A percentile compares a stretch with the other conserved stretches of the same genome.
These are phyloP conservation scores for Leucophenga maculata DNA, from an alignment of 2,888 invertebrate genomes.

Conservation along the genomic window DNA sequence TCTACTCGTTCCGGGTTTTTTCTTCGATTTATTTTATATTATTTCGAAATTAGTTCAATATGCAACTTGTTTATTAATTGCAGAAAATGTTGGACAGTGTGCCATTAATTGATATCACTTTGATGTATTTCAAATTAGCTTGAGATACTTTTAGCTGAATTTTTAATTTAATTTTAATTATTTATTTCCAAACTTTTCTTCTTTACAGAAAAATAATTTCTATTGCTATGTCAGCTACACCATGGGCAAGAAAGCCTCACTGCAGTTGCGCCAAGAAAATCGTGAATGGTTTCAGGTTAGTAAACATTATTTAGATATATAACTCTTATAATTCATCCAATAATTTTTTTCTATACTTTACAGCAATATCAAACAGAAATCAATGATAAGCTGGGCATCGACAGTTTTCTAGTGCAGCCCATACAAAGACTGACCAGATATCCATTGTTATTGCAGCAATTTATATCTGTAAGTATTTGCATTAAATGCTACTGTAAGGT, in stretches of 20 bases:
- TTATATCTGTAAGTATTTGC: conserved; percentile 64
- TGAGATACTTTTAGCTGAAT: no score
- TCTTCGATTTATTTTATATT: no score
- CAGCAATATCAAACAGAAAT: conserved; percentile 66
- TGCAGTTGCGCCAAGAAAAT: conserved; percentile 68
- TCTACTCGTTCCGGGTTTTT: no score
- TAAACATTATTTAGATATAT: neutral
- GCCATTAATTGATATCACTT: no score
- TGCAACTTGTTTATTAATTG: no score
- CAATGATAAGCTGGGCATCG: conserved; percentile 71
- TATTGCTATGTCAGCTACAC: conserved; percentile 71
- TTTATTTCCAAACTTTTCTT: no score
- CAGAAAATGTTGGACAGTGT: no score
- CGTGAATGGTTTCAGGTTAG: conserved; percentile 68
- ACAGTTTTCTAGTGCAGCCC: conserved; percentile 72
- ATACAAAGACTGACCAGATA: conserved; percentile 72
- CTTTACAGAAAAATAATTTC: conserved; percentile 64
- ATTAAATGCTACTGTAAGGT: no score
- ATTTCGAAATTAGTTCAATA: no score
- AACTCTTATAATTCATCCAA: neutral
- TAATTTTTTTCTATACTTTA: conserved; percentile 6
- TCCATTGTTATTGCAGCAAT: conserved; percentile 69
- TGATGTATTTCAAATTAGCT: no score
- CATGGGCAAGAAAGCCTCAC: conserved; percentile 70
- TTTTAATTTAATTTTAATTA: no score